A percentile compares a stretch with the other conserved stretches of the same genome.
phyloP scores from a whole-genome alignment of 2,888 invertebrate genomes.

The Polyommatus iphigenia region DNA sequence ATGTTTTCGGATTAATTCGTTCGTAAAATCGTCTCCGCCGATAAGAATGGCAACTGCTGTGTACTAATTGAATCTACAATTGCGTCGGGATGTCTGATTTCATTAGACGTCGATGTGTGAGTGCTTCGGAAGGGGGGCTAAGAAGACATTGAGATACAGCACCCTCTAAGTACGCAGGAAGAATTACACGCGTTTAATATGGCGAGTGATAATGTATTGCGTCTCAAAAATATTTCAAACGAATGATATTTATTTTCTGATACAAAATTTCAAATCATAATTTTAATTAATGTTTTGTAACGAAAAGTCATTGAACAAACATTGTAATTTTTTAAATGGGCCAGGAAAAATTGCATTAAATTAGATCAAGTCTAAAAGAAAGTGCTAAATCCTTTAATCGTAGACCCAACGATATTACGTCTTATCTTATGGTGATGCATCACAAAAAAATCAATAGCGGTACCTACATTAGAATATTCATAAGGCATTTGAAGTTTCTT shows the following conservation, averaged over 20 bases:
- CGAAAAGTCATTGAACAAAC: neutral
- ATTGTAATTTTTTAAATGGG: too few species aligned
- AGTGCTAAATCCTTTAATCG: too few species aligned
- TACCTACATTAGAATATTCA: conserved; percentile 54
- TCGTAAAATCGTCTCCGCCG: conserved; percentile 79
- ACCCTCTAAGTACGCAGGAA: conserved; percentile 39
- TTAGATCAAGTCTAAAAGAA: too few species aligned
- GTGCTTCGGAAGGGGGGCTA: conserved; percentile 48
- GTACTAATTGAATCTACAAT: conserved; percentile 80
- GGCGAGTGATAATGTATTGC: conserved; percentile 12
- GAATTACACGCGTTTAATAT: conserved; percentile 41
- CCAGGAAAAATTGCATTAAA: too few species aligned
- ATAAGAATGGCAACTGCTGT: conserved; percentile 78
- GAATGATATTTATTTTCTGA: conserved; percentile 16
- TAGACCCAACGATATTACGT: too few species aligned
- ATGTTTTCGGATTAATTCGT: conserved; percentile 80
- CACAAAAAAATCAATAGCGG: conserved; percentile 43
- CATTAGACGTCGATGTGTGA: conserved; percentile 66
- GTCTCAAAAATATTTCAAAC: conserved; percentile 19
- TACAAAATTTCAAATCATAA: neutral
- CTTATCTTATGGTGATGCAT: neutral
- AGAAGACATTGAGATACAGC: conserved; percentile 47
- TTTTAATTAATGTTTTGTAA: neutral
- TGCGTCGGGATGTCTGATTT: conserved; percentile 76
- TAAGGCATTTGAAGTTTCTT: conserved; percentile 57